Evolutionary conservation across 2,113 vertebrate species (phyloP).

Genomic region (Alces alces): DNA sequence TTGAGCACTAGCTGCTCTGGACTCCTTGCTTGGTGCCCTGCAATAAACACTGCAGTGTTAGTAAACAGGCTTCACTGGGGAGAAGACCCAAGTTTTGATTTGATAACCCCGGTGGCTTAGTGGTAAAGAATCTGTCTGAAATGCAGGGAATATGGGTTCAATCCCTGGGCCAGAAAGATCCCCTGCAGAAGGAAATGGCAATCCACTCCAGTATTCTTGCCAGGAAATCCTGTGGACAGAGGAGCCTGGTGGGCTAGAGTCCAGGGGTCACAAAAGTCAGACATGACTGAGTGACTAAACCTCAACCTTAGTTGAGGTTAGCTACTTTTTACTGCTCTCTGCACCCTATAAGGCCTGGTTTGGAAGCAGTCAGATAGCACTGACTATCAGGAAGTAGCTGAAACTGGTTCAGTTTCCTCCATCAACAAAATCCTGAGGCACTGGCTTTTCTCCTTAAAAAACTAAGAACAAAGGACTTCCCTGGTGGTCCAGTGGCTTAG

Average conservation of each 20-base stretch:
- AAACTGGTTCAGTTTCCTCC: background rate
- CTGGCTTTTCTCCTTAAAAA: background rate
- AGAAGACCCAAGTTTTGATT: background rate
- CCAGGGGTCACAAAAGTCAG: background rate
- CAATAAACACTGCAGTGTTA: background rate
- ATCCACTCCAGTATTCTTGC: background rate
- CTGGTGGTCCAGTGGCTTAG: background rate
- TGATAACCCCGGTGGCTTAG: background rate
- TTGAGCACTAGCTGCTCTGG: background rate
- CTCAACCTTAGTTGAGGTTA: background rate
- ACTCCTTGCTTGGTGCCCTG: background rate
- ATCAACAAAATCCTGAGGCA: background rate
- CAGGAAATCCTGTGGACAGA: background rate
- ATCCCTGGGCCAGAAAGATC: background rate
- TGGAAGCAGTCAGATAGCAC: background rate
- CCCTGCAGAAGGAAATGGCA: background rate
- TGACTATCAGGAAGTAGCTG: background rate
- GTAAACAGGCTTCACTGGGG: background rate
- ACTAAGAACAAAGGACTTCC: background rate
- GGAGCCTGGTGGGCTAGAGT: background rate
- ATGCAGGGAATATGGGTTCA: background rate
- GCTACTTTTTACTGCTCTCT: background rate
- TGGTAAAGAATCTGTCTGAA: background rate
- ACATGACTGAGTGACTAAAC: background rate
- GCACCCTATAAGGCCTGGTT: accelerated